Conservation (phyloP, 2,797 vertebrate genomes). For the Dallia pectoralis region DNA sequence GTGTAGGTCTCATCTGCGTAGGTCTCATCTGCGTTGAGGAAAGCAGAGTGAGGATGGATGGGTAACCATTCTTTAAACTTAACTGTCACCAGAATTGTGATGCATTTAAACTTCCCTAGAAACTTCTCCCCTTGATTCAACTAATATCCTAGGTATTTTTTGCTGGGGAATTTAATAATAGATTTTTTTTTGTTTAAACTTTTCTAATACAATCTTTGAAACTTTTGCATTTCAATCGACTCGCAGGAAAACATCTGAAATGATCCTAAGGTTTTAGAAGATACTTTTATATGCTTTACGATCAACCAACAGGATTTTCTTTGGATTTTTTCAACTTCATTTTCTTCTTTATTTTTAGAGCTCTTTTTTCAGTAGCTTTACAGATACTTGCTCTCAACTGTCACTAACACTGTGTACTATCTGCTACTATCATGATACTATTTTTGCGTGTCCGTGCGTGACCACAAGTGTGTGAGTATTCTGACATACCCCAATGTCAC, state of each 20-base stretch:
- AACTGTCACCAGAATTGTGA: background rate
- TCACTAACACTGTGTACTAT: conserved; percentile 7
- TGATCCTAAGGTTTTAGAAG: background rate
- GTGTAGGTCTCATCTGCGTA: background rate
- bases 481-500: background rate
- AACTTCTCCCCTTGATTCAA: background rate
- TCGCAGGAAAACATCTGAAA: background rate
- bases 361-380: background rate
- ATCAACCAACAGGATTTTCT: background rate
- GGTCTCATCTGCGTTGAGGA: background rate
- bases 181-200: background rate
- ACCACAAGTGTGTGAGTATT: background rate
- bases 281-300: background rate
- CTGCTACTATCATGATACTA: background rate
- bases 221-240: background rate
- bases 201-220: background rate
- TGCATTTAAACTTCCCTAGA: background rate
- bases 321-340: background rate
- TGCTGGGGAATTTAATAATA: background rate
- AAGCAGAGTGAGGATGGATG: background rate
- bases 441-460: background rate
- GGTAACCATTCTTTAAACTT: background rate
- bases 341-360: background rate
- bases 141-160: background rate
- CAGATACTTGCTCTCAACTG: background rate